These are phyloP conservation scores for Micromys minutus DNA, from an alignment of 2,113 vertebrate genomes.

Conservation along the genomic window DNA sequence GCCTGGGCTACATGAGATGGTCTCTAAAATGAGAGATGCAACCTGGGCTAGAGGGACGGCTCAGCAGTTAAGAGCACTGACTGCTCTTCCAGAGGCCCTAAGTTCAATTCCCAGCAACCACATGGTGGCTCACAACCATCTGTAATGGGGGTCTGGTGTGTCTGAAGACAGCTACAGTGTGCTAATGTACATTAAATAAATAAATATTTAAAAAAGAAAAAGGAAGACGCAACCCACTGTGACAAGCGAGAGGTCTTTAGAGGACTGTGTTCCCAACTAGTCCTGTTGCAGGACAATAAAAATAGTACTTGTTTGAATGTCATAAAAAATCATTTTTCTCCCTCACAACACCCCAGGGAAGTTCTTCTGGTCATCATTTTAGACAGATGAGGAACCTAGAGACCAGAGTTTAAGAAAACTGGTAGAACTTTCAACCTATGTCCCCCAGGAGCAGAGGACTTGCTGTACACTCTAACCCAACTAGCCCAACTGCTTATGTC, in stretches of 20 bases:
- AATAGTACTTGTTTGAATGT: background rate
- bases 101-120: too few relatives aligned
- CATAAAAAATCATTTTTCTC: background rate
- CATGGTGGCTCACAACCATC: too few relatives aligned
- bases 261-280: conserved; percentile 11
- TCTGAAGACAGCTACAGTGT: too few relatives aligned
- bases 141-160: too few relatives aligned
- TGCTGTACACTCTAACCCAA: background rate
- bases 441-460: background rate
- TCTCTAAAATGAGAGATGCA: background rate
- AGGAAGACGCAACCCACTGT: background rate
- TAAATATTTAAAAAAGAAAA: too few relatives aligned
- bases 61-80: too few relatives aligned
- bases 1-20: background rate
- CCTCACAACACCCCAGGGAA: background rate
- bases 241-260: background rate
- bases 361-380: background rate
- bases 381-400: background rate
- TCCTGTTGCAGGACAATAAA: background rate
- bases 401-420: background rate
- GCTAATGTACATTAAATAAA: too few relatives aligned
- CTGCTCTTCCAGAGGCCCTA: too few relatives aligned
- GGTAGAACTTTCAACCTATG: background rate
- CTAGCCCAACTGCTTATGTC: background rate
- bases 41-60: too few relatives aligned